These are phyloP conservation scores for Corythoichthys haematopterus DNA, from an alignment of 2,113 vertebrate genomes.

Conservation along the genomic window DNA sequence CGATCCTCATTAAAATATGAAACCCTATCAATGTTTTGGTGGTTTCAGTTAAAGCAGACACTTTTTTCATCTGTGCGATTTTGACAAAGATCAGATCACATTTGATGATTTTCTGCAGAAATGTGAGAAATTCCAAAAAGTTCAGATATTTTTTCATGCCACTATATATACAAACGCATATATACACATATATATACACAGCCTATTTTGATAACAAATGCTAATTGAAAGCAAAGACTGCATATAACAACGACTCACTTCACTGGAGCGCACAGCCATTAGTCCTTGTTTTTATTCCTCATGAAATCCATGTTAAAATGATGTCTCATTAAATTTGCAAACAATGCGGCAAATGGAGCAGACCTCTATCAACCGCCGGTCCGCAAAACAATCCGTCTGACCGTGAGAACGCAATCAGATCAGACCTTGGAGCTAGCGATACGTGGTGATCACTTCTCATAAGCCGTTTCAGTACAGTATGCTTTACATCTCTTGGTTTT, in stretches of 20 bases:
- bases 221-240: neutral
- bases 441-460: neutral
- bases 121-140: too few species aligned
- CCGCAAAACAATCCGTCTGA: constrained; percentile 35
- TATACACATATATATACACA: neutral
- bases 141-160: too few species aligned
- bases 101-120: too few species aligned
- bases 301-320: constrained; percentile 39
- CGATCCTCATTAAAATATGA: too few species aligned
- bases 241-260: neutral
- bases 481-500: neutral
- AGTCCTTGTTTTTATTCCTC: constrained; percentile 48
- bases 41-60: too few species aligned
- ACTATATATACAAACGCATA: neutral
- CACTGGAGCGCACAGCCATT: neutral
- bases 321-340: constrained; percentile 56
- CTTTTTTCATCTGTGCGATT: too few species aligned
- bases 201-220: neutral
- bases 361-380: constrained; percentile 42
- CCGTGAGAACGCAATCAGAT: constrained; percentile 18
- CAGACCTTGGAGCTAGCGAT: neutral
- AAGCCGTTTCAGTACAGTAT: neutral
- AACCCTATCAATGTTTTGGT: neutral
- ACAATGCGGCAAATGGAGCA: constrained; percentile 54
- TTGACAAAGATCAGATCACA: too few species aligned